Conservation (phyloP, 2,113 vertebrate species). For the Psephotus haematonotus region DNA sequence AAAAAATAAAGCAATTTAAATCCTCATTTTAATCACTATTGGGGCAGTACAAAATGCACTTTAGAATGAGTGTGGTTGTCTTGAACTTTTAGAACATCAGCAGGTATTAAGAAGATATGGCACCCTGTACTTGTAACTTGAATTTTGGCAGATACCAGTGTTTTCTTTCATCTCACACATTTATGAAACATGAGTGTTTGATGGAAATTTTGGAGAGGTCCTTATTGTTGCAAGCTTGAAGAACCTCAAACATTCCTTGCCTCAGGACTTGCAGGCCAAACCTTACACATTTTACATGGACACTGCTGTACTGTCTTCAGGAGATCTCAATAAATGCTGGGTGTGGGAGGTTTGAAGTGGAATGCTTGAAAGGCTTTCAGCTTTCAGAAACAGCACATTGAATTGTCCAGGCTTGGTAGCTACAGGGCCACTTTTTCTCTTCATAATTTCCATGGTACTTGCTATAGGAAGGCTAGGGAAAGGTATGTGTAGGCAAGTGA, state of each 20-base stretch:
- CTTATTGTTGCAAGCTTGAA: neutral
- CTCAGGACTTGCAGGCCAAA: neutral
- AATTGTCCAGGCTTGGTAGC: neutral
- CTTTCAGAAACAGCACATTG: neutral
- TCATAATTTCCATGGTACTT: no score
- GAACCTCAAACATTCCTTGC: rapidly evolving
- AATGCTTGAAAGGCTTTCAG: neutral
- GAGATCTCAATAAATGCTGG: neutral
- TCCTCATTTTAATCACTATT: neutral
- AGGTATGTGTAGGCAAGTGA: no score
- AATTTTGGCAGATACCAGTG: neutral
- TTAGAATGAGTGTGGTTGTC: neutral
- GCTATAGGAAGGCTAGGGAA: neutral
- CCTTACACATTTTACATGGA: neutral
- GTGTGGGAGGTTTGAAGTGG: neutral
- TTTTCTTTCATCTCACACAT: neutral
- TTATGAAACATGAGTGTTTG: neutral
- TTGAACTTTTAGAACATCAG: neutral
- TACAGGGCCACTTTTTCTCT: neutral
- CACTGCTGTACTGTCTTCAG: neutral
- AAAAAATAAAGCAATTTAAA: neutral
- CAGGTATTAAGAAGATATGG: neutral
- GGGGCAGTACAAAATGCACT: neutral
- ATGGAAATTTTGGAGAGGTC: neutral
- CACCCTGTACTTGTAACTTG: neutral